These are phyloP conservation scores for Acipenser ruthenus DNA, from an alignment of 2,797 vertebrate species.

Conservation along the genomic window DNA sequence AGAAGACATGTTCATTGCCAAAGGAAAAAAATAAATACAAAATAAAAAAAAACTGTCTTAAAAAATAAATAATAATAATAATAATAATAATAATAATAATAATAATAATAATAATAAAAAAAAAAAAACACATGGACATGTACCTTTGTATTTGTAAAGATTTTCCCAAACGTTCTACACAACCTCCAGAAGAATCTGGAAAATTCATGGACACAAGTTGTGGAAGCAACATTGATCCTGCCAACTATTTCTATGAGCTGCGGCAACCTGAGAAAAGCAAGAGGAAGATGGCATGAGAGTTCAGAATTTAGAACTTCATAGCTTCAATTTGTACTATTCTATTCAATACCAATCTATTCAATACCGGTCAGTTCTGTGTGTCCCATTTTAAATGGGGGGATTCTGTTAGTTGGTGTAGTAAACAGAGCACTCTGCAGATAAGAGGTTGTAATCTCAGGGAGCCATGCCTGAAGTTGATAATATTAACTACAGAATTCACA, in stretches of 20 bases:
- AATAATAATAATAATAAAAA: neutral
- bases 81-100: neutral
- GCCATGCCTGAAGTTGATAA: too few relatives aligned
- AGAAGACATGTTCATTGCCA: conserved; percentile 23
- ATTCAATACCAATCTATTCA: too few relatives aligned
- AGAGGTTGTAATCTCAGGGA: too few relatives aligned
- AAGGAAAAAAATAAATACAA: too few relatives aligned
- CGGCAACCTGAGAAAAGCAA: conserved; percentile 61
- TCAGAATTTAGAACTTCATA: too few relatives aligned
- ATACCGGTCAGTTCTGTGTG: too few relatives aligned
- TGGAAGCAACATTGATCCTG: conserved; percentile 89
- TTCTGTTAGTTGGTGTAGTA: too few relatives aligned
- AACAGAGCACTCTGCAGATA: too few relatives aligned
- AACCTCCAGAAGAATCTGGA: conserved; percentile 98
- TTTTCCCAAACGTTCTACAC: conserved; percentile 95
- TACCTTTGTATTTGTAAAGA: conserved; percentile 96
- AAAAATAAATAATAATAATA: neutral
- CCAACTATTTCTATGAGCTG: conserved; percentile 93
- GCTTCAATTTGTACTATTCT: too few relatives aligned
- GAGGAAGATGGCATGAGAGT: conserved; percentile 21
- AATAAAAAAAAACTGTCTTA: neutral
- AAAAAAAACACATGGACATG: neutral
- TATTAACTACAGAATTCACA: too few relatives aligned
- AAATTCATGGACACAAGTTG: conserved; percentile 94
- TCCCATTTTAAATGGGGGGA: too few relatives aligned